Conservation (phyloP, 2,113 vertebrate genomes). For the Cervus canadensis region DNA sequence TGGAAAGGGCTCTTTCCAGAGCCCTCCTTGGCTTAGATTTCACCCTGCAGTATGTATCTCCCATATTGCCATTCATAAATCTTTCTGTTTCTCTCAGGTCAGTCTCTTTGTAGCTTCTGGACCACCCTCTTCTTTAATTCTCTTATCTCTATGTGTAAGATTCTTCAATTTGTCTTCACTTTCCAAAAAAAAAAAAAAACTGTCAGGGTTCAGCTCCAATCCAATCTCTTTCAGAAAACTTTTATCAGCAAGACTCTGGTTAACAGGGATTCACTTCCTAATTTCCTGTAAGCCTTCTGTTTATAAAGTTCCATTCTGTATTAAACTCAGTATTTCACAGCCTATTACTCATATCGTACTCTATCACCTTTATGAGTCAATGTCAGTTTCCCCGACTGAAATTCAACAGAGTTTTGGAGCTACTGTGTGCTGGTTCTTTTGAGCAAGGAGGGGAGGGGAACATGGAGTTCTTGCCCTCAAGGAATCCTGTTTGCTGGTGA, state of each 20-base stretch:
- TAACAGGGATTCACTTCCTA: neutral
- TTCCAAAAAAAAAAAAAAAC: neutral
- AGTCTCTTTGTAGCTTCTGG: neutral
- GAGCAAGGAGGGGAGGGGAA: neutral
- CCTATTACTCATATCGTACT: rapidly evolving
- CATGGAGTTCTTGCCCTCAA: rapidly evolving
- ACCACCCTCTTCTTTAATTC: too few relatives aligned
- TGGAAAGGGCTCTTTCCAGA: neutral
- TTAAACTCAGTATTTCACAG: neutral
- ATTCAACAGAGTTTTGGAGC: rapidly evolving
- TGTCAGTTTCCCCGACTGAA: too few relatives aligned
- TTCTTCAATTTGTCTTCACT: neutral
- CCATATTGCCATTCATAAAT: neutral
- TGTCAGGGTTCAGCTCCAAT: neutral
- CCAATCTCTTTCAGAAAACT: neutral
- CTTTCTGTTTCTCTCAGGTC: too few relatives aligned
- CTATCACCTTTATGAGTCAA: neutral
- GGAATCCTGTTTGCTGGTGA: neutral
- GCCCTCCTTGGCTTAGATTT: neutral
- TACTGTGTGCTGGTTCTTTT: rapidly evolving
- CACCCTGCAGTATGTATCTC: rapidly evolving
- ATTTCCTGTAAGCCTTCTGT: neutral
- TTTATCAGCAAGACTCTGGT: neutral
- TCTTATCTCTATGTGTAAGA: too few relatives aligned
- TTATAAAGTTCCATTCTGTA: neutral